These are phyloP conservation scores for Pangasius djambal DNA, from an alignment of 2,797 vertebrate genomes.

Conservation along the genomic window DNA sequence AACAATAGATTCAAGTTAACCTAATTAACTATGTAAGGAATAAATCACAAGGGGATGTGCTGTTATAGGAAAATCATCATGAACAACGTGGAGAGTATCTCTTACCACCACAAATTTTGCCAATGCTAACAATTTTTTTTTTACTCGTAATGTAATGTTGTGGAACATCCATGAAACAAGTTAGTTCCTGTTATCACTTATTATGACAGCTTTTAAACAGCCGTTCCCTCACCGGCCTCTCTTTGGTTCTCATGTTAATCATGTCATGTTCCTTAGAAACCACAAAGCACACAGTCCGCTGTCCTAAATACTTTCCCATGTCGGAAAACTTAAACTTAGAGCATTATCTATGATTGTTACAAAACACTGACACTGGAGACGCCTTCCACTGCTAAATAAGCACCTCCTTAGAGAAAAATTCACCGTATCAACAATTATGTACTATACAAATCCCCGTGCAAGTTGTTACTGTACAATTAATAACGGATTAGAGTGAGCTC, in stretches of 20 bases:
- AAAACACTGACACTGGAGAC: not conserved
- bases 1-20: not conserved
- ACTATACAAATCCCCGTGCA: not conserved
- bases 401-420: not conserved
- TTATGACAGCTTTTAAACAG: not conserved
- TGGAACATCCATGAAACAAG: not conserved
- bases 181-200: not conserved
- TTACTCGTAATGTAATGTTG: not conserved
- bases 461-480: not conserved
- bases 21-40: not conserved
- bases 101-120: not conserved
- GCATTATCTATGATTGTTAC: not conserved
- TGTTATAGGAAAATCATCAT: not conserved
- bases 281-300: not conserved
- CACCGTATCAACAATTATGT: not conserved
- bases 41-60: not conserved
- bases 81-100: not conserved
- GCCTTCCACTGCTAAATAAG: not conserved
- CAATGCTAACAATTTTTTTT: not conserved
- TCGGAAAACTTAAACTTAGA: not conserved
- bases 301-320: not conserved
- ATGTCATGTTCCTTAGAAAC: not conserved
- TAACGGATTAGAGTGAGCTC: not conserved
- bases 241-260: not conserved
- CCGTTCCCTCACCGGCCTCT: not conserved